phyloP scores from a whole-genome alignment of 2,113 vertebrate genomes.

The Coturnix japonica region DNA sequence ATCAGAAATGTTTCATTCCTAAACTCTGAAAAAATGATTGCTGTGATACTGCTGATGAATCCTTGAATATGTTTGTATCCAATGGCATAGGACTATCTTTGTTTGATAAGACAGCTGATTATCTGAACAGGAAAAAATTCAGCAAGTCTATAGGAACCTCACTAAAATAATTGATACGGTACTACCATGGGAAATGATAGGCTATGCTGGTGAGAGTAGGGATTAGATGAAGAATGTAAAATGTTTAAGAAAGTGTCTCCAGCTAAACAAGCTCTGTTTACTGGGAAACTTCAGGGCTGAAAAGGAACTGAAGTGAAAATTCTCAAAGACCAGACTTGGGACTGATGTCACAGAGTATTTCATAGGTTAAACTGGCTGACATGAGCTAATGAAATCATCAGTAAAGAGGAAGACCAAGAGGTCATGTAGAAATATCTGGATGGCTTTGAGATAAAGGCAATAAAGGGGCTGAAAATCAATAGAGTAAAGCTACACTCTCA shows the following conservation, averaged over 20 bases:
- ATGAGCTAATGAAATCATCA: slow-evolving; percentile 2
- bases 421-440: slow-evolving; percentile 14
- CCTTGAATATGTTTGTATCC: not conserved
- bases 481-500: not conserved
- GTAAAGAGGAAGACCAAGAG: slow-evolving; percentile 6
- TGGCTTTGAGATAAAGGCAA: slow-evolving; percentile 32
- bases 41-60: not conserved
- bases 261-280: not conserved
- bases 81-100: not conserved
- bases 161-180: not conserved
- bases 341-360: not conserved
- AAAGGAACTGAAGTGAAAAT: not conserved
- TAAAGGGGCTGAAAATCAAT: slow-evolving; percentile 44
- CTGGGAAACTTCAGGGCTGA: not conserved
- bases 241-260: slow-evolving; percentile 3
- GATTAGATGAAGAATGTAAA: slow-evolving; percentile 40
- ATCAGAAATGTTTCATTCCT: not conserved
- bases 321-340: not conserved
- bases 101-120: not conserved
- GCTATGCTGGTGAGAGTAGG: not conserved
- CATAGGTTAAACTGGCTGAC: not conserved
- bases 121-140: not conserved
- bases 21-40: not conserved
- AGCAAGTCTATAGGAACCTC: not conserved
- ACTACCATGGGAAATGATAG: slow-evolving; percentile 16